Evolutionary conservation across 1,140 invertebrate species (phyloP), one percentile per base, ranked within the genome.

Genomic region (Euura saliciscinereae): DNA sequence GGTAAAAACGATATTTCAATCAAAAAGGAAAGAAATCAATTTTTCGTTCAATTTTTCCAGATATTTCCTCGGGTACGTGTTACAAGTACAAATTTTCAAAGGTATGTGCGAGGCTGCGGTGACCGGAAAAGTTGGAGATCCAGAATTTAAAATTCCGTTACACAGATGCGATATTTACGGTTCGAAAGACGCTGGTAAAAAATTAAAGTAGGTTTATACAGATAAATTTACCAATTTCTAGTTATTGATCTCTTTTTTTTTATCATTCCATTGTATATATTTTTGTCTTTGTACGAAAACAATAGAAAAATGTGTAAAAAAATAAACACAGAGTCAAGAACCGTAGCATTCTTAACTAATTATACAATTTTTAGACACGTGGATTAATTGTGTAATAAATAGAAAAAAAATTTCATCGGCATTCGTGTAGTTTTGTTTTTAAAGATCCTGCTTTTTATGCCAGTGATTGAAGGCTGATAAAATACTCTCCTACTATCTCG

Each of bases 81-180:
- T 95, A 0, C 93, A 95, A 85, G 91, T 94, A 81, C 93, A 95
- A 83, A 88, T 96, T 59, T 94, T 94, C 79, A 89, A 92, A 78
- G 88, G 88, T 13, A 84, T 96, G n/a, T 96, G 94, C 80, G 86
- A 90, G 72, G 88, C 86, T 0, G 89, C 92, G 2, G 85, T 91
- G 2, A 90, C 91, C 68, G 91, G 90, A 4, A 88, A 89, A 3
- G 85, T 87, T 28, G 77, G 82, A 44, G 76, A 80, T 2, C 75
- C 80, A 0, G 80, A 84, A 5, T 83, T 84, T 4, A 88, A 92
- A 65, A 80, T 84, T 51, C 82, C 89, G 2, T 81, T 94, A 43
- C 89, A 93, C 80, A 82, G 88, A 44, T 94, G 93, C 78, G 93
- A 95, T 80, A 91, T 95, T 46, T 93, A 94, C 78, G 90, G 91